Evolutionary conservation across 2,888 invertebrate genomes (phyloP).

Genomic region (Netelia melanura): DNA sequence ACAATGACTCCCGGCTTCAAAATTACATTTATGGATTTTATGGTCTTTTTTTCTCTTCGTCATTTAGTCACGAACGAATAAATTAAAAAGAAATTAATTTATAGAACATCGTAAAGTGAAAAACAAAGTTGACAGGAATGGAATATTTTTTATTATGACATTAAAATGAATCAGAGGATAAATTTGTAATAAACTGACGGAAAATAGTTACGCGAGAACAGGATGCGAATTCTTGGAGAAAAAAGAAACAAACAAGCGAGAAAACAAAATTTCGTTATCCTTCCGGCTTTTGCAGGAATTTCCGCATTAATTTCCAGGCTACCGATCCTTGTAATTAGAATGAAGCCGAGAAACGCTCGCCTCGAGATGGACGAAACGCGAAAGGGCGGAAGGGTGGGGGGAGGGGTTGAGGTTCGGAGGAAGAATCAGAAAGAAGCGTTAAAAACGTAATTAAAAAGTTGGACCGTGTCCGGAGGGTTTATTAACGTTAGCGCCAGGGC

Average conservation of each 20-base stretch:
- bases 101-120: no score
- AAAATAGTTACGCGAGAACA: background rate
- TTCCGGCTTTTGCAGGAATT: slow-evolving; percentile 21
- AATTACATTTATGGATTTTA: background rate
- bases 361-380: slow-evolving; percentile 32
- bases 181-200: no score
- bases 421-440: slow-evolving; percentile 45
- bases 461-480: slow-evolving; percentile 41
- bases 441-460: slow-evolving; percentile 65
- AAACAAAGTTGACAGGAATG: no score
- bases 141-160: no score
- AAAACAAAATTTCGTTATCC: background rate
- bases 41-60: background rate
- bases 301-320: slow-evolving; percentile 46
- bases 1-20: background rate
- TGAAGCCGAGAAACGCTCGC: slow-evolving; percentile 12
- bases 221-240: background rate
- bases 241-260: background rate
- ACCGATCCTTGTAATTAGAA: slow-evolving; percentile 60
- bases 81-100: no score
- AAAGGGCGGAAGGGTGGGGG: slow-evolving; percentile 9
- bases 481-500: slow-evolving; percentile 26
- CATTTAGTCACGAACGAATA: no score
- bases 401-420: background rate
- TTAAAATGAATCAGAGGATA: no score